Conservation (phyloP, 1,140 invertebrate species). For the Hyles vespertilio region DNA sequence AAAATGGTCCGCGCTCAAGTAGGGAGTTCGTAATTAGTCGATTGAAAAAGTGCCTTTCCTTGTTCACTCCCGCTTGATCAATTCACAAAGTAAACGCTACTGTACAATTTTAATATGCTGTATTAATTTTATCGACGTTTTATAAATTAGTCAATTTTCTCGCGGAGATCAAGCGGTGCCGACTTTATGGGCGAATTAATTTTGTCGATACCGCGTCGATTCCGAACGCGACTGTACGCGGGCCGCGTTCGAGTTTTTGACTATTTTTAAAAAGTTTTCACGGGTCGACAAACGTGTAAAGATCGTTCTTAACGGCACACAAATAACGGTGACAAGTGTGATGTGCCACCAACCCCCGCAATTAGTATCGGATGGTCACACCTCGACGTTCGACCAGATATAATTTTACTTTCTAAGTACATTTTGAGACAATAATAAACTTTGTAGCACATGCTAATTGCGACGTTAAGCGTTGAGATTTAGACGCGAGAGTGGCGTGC, state of each 20-base stretch:
- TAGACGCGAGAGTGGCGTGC: slow-evolving; percentile 32
- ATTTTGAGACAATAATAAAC: slow-evolving; percentile 66
- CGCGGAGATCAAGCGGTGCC: slow-evolving; percentile 2
- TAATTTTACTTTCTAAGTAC: slow-evolving; percentile 74
- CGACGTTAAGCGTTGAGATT: not conserved
- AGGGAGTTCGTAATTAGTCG: slow-evolving; percentile 57
- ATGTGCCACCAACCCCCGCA: slow-evolving; percentile 53
- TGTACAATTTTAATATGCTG: slow-evolving; percentile 27
- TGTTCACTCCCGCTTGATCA: slow-evolving; percentile 40
- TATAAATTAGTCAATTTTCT: slow-evolving; percentile 2
- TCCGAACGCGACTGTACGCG: slow-evolving; percentile 2
- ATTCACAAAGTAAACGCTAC: slow-evolving; percentile 34
- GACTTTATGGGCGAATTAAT: not conserved
- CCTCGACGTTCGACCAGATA: slow-evolving; percentile 60
- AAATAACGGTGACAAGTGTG: slow-evolving; percentile 45
- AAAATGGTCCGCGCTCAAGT: slow-evolving; percentile 58
- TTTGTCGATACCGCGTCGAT: not conserved
- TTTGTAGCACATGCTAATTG: not conserved
- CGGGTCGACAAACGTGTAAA: slow-evolving; percentile 6
- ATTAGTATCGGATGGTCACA: slow-evolving; percentile 72
- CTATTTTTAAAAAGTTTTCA: slow-evolving; percentile 53
- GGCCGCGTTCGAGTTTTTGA: not conserved
- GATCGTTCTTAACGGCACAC: slow-evolving; percentile 35
- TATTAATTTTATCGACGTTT: slow-evolving; percentile 27
- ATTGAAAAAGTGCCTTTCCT: slow-evolving; percentile 61